Evolutionary conservation across 2,888 invertebrate species (phyloP).

Genomic region (Himalopsyche tibetana): DNA sequence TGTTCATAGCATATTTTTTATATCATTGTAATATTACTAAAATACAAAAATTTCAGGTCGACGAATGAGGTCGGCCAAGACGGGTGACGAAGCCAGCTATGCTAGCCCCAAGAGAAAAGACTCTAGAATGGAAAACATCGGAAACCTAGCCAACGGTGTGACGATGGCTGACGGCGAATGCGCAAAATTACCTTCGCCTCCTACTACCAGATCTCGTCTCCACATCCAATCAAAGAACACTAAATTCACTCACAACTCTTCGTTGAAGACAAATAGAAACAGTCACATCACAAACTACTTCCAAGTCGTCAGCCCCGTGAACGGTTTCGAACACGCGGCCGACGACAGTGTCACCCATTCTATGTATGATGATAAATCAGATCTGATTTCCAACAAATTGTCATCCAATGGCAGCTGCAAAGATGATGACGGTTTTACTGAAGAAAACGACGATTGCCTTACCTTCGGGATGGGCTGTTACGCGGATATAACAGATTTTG

Average conservation of each 20-base stretch:
- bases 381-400: conserved; percentile 34
- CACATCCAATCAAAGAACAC: conserved; percentile 1
- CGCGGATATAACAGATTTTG: conserved; percentile 54
- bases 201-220: conserved; percentile 58
- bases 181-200: conserved; percentile 55
- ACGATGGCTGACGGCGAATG: background rate
- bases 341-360: background rate
- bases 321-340: conserved; percentile 43
- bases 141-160: conserved; percentile 55
- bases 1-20: background rate
- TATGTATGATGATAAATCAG: conserved; percentile 32
- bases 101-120: conserved; percentile 73
- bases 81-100: conserved; percentile 70
- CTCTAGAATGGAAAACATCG: conserved; percentile 69
- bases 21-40: background rate
- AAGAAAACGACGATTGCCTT: conserved; percentile 51
- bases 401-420: conserved; percentile 54
- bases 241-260: conserved; percentile 37
- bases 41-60: conserved; percentile 50
- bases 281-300: conserved; percentile 63
- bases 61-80: conserved; percentile 56
- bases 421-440: conserved; percentile 50
- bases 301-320: conserved; percentile 58
- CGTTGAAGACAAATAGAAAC: conserved; percentile 46
- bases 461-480: conserved; percentile 59